Base-by-base conservation (phyloP, 1,140 invertebrate species). In the Camponotus pennsylvanicus region DNA sequence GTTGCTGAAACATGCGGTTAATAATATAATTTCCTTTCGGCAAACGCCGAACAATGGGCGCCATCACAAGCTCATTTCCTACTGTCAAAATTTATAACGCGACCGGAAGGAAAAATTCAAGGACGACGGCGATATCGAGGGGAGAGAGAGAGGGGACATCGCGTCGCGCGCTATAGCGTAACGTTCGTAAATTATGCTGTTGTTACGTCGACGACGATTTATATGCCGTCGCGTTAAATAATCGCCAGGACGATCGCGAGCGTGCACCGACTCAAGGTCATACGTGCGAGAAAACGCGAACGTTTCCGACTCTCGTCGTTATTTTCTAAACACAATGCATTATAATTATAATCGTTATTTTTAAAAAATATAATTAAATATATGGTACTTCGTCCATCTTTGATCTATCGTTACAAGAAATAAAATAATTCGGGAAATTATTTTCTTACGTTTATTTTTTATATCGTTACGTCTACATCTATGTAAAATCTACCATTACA, bases 151-250 rank as follows among this genome's bases (percentile, higher is more conserved):
- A 34, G 49, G 13, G 49, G 49, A 52, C 11, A 15, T 15, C 34
- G 40, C 40, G 61, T 27, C 52, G 66, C 32, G 59, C 32, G 61
- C 67, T 52, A 45, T 57, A 88, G 76, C 64, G 76, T 88, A 88
- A 89, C 85, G 27, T 52, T 83, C 67, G 80, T 69, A 83, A 91
- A 91, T 89, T 91, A 89, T 69, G 73, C 83, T 18, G 78, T 42
- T 67, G 88, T 91, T 91, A 89, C 87, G 90, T 89, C 71, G 78
- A 7, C 80, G 57, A 83, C 59, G 90, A 89, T 91, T 52, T 52
- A 52, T 89, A 86, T 79, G 73, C 70, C 67, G 80, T 89, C 78
- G 79, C 37, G 87, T 91, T 89, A 88, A 91, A 91, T 89, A 89
- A 91, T 87, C 82, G 66, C 15, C 86, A 66, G 77, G 55, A 42